Base-by-base conservation (phyloP, 1,140 invertebrate species). In the Argopecten irradians region DNA sequence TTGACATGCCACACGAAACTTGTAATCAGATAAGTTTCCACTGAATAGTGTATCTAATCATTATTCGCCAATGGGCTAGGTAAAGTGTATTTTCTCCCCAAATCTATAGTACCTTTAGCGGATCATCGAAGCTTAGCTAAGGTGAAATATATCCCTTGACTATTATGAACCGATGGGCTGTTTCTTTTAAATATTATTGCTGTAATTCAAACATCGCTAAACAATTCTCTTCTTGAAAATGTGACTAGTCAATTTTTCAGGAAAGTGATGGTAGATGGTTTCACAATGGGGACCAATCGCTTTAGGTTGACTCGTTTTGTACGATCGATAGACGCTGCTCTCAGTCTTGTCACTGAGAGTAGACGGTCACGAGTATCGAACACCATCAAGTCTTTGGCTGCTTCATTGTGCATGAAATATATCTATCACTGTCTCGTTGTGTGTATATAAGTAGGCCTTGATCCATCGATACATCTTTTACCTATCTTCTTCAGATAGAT, bases 1-100 rank as follows among this genome's bases (percentile, higher is more conserved):
- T 71, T 71, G 55, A 71, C 55, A 71, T 71, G 55, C 55, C 55
- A 71, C 55, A 71, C 55, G 55, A 71, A 71, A 71, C 55, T 71
- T 71, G 55, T 71, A n/a, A 71, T 71, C 55, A 71, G 55, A 71
- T 71, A 71, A 71, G 55, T 71, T 71, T 71, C 55, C 11, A 71
- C 55, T 71, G 55, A 71, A 71, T 28, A 28, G 55, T 71, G n/a
- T 71, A 71, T 71, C 55, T 71, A 71, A 71, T 71, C 55, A 71
- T 71, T 71, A 71, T 71, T 71, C 16, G 55, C 55, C 55, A 71
- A 71, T 71, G 55, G 55, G 55, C 55, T n/a, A 71, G 55, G 14
- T 71, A 55, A 71, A 71, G n/a, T 28, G 55, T 16, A 2, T 16
- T 46, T 71, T 28, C 55, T 71, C 22, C 55, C 55, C n/a, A 71